Evolutionary conservation across 2,113 vertebrate genomes (phyloP), one percentile per base, ranked within the genome.

Genomic region (Salminus brasiliensis): DNA sequence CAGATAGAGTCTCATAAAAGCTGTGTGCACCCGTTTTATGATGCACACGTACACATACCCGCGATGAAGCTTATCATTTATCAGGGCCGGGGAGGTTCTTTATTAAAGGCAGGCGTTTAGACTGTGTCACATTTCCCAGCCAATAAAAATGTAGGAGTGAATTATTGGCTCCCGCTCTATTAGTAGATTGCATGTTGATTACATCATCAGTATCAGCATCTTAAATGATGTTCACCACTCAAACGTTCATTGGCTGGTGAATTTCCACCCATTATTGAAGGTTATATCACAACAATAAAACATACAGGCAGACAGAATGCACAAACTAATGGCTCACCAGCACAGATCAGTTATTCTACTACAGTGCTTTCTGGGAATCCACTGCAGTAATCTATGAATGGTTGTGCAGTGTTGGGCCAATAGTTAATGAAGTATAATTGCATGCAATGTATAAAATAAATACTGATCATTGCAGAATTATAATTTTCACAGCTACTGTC

Each of bases 111-210:
- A 73, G 78, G 78, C 78, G 70, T 79, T 78, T 72, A 79, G 52
- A 62, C 66, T 75, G 67, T 81, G 76, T 83, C 63, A 72, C 70
- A 72, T 68, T 59, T 72, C 69, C 45, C 41, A 69, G 27, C 52
- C 59, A 68, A 70, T 78, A 84, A 77, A 78, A 41, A 78, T 81
- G 53, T 78, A 60, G 47, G 32, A 25, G 43, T 82, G 76, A 86
- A 47, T 81, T 86, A 86, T 86, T 75, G 77, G 52, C 76, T 57
- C 34, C 39, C 16, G 66, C 72, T 70, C 81, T 86, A 80, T 86
- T 82, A 84, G 79, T 77, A 77, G 81, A 84, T 82, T 86, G 76
- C 76, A 84, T 81, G 79, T 81, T 86, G 82, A 86, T 82, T 78
- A 84, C 85, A 84, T 80, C 85, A 84, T 86, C 82, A 84, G 68